Conservation (phyloP, 2,113 vertebrate genomes). For the Isurus oxyrinchus region DNA sequence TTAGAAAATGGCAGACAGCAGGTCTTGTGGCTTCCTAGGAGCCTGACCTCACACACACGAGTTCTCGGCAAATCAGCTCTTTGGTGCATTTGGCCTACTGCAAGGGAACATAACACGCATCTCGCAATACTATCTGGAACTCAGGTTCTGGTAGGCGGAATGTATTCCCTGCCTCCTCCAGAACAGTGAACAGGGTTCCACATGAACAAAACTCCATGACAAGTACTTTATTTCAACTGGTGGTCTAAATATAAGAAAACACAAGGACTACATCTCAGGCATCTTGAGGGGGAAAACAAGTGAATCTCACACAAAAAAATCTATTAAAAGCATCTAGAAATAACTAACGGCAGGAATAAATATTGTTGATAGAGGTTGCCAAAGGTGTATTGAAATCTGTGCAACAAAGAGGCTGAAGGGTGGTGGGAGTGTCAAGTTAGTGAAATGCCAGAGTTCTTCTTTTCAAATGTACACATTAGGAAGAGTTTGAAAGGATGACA, state of each 20-base stretch:
- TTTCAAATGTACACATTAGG: too few species aligned
- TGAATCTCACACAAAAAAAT: not conserved
- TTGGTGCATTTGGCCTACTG: not conserved
- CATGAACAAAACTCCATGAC: slow-evolving; percentile 98
- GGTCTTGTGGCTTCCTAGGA: not conserved
- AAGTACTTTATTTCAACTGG: slow-evolving; percentile 88
- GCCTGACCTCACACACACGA: not conserved
- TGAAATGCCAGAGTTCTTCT: too few species aligned
- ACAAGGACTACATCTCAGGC: not conserved
- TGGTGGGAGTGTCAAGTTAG: too few species aligned
- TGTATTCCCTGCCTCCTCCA: slow-evolving; percentile 92
- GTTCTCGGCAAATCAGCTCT: not conserved
- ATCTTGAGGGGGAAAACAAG: not conserved
- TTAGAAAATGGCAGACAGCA: not conserved
- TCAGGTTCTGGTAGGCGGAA: slow-evolving; percentile 92
- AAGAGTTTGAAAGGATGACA: not conserved
- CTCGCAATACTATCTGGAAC: slow-evolving; percentile 91
- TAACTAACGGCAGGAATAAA: too few species aligned
- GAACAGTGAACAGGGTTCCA: slow-evolving; percentile 88
- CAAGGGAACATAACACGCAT: slow-evolving; percentile 79
- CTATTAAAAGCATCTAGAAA: not conserved
- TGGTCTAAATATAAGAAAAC: slow-evolving; percentile 58
- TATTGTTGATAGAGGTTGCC: too few species aligned
- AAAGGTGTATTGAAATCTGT: too few species aligned
- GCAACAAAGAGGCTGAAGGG: too few species aligned